Base-by-base conservation (phyloP, 2,888 invertebrate genomes). In the Vesta saturnalis region DNA sequence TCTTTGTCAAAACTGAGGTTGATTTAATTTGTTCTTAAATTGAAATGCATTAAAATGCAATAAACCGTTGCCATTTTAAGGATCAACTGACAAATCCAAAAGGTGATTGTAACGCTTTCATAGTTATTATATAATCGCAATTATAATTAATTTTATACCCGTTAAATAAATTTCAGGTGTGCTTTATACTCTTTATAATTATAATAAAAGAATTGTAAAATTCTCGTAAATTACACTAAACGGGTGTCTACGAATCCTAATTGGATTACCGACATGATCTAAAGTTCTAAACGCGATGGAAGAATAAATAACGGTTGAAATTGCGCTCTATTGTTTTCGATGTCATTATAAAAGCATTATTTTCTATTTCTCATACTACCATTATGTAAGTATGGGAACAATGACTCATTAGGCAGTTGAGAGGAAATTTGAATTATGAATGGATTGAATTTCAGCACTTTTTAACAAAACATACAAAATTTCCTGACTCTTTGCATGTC, bases 341-440 rank as follows among this genome's bases (percentile, higher is more conserved):
- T 14, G 54, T 43, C 49, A 65, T 65, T 60, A 65, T 60, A 65
- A 60, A 60, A 18, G 55, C 65, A 65, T 65, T 59, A 16, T 65
- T 64, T 49, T 43, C 35, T 39, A 64, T 59, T 60, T 65, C 60
- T 23, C 59, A 65, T 60, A 60, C 52, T 43, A 47, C 43, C 58
- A 46, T 22, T 18, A 6, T 46, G 54, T 30, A 55, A 30, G 23
- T 22, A 35, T n/a, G 0, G 15, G 46, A 60, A 65, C 65, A 65
- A 65, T 65, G 65, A 65, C 54, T 65, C 65, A 60, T 65, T 65
- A 65, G 21, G 52, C 12, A 52, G 23, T 54, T 60, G 35, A n/a
- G 49, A 21, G 54, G 21, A 57, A 58, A 65, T 62, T 18, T 39
- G 49, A 49, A 35, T 56, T 39, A 55, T 62, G 19, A n/a, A 21